Conservation (phyloP, 1,140 invertebrate species). For the Macrobrachium nipponense region DNA sequence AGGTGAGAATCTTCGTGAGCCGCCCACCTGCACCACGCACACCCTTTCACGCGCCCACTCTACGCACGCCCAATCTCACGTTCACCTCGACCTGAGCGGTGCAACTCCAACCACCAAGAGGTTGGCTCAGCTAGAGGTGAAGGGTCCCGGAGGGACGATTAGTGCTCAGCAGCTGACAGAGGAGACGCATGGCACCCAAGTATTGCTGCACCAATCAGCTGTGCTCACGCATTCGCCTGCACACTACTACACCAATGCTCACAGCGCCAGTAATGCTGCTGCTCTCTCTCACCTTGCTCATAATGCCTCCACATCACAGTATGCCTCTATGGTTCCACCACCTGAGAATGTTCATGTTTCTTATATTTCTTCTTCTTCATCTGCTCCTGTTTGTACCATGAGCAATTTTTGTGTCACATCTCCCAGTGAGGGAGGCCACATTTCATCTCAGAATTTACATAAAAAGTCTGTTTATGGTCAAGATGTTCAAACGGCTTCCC, state of each 20-base stretch:
- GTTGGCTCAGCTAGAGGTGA: constrained; percentile 26
- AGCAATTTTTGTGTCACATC: too few species aligned
- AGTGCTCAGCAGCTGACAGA: constrained; percentile 30
- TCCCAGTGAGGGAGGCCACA: too few species aligned
- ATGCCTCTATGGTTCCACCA: background rate
- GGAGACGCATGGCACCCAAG: constrained; percentile 25
- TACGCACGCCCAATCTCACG: constrained; percentile 44
- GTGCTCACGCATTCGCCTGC: constrained; percentile 19
- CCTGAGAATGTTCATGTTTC: constrained; percentile 29
- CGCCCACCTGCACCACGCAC: constrained; percentile 38
- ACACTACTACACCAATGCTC: background rate
- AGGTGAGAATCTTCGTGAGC: constrained; percentile 40
- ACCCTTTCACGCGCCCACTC: constrained; percentile 41
- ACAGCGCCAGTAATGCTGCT: too few species aligned
- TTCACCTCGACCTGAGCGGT: constrained; percentile 34
- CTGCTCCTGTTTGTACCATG: background rate
- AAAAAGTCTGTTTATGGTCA: too few species aligned
- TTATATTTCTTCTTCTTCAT: background rate
- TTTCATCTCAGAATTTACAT: too few species aligned
- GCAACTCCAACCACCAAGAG: constrained; percentile 20
- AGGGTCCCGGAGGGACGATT: constrained; percentile 19
- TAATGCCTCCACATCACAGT: background rate
- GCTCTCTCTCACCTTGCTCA: background rate
- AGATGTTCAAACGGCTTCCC: too few species aligned
- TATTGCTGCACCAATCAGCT: constrained; percentile 41